Conservation (phyloP, 2,113 vertebrate species). For the Silurus meridionalis region DNA sequence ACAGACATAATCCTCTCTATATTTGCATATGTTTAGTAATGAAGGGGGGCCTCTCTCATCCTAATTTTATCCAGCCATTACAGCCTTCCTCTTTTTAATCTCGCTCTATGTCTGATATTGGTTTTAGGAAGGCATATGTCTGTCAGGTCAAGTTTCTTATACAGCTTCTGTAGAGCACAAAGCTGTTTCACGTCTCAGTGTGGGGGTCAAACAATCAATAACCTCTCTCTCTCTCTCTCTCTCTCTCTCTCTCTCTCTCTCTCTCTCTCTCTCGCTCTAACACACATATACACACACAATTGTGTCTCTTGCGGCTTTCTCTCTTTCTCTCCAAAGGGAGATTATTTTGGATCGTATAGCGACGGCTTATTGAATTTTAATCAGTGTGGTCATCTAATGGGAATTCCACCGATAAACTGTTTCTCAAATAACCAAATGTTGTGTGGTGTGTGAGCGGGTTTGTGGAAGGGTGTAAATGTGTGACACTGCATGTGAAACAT, state of each 20-base stretch:
- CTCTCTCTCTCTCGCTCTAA: slow-evolving; percentile 15
- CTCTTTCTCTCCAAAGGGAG: slow-evolving; percentile 22
- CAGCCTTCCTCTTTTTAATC: not conserved
- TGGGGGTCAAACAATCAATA: slow-evolving; percentile 27
- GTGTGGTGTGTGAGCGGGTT: not conserved
- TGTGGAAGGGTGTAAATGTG: slow-evolving; percentile 43
- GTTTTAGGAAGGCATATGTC: slow-evolving; percentile 34
- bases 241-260: not conserved
- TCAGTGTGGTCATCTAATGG: slow-evolving; percentile 29
- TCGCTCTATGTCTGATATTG: not conserved
- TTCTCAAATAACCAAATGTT: slow-evolving; percentile 5
- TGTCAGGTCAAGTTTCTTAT: slow-evolving; percentile 36
- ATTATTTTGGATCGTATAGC: slow-evolving; percentile 19
- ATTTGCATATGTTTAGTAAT: not conserved
- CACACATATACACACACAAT: not conserved
- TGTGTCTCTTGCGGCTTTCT: not conserved
- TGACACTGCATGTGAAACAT: slow-evolving; percentile 1
- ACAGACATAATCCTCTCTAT: not conserved
- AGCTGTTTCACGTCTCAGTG: slow-evolving; percentile 3
- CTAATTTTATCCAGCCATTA: not conserved
- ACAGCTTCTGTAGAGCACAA: slow-evolving; percentile 15
- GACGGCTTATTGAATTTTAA: slow-evolving; percentile 37
- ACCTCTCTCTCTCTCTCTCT: not conserved
- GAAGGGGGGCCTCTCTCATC: not conserved
- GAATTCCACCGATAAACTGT: slow-evolving; percentile 3